A percentile compares a stretch with the other conserved stretches of the same genome.
Conservation (phyloP, 2,888 invertebrate genomes). For the Tipula unca region DNA sequence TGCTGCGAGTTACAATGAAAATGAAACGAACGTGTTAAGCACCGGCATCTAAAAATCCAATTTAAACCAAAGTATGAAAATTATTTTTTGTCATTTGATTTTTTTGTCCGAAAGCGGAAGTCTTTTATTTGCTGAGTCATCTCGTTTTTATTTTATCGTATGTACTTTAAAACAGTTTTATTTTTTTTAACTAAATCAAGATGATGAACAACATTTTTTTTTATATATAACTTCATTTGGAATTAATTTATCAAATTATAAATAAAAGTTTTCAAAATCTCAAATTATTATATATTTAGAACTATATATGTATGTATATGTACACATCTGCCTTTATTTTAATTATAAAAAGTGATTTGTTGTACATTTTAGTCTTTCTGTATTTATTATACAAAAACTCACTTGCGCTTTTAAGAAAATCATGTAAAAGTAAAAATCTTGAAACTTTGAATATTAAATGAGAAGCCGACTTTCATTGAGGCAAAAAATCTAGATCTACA, state of each 20-base stretch:
- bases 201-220: neutral
- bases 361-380: neutral
- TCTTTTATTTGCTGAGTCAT: neutral
- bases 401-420: neutral
- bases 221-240: neutral
- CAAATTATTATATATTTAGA: neutral
- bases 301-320: neutral
- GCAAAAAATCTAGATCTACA: neutral
- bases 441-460: neutral
- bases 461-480: neutral
- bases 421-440: neutral
- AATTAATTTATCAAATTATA: neutral
- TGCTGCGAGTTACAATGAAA: too few relatives aligned
- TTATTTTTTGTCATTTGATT: neutral
- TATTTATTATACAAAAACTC: neutral
- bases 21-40: neutral
- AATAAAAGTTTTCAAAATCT: neutral
- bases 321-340: neutral
- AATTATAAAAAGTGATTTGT: neutral
- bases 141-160: neutral
- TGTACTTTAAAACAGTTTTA: neutral
- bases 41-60: neutral
- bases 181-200: neutral
- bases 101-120: neutral
- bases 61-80: neutral